Evolutionary conservation across 2,888 invertebrate genomes (phyloP).

Genomic region (Lepidochrysops patricia): DNA sequence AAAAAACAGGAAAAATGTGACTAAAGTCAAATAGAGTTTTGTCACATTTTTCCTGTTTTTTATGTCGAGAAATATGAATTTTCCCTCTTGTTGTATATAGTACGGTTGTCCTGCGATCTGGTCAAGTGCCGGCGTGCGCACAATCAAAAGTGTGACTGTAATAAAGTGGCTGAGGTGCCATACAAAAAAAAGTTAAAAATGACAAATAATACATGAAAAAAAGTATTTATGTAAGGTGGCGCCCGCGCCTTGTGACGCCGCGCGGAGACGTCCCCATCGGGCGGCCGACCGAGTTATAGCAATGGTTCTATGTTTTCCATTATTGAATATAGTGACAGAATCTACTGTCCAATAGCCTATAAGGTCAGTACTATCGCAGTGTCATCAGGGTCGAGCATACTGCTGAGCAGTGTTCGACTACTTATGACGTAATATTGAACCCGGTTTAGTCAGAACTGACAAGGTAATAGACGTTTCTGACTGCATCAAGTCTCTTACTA

Average conservation of each 20-base stretch:
- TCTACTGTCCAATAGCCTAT: too few species aligned
- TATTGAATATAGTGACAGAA: too few species aligned
- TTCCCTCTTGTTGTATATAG: too few species aligned
- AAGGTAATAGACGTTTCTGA: too few species aligned
- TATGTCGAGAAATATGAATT: neutral
- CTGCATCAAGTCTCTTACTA: too few species aligned
- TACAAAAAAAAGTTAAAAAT: conserved; percentile 59
- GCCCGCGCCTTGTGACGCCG: conserved; percentile 33
- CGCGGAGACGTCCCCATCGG: conserved; percentile 23
- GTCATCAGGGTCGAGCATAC: too few species aligned
- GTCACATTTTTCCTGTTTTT: neutral
- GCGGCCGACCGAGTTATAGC: neutral
- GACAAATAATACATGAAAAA: conserved; percentile 69
- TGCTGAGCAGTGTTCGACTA: too few species aligned
- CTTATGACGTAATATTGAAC: too few species aligned
- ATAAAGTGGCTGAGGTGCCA: conserved; percentile 65
- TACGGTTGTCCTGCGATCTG: conserved; percentile 19
- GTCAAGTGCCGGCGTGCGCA: conserved; percentile 39
- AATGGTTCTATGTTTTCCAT: too few species aligned
- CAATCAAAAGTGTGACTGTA: conserved; percentile 46
- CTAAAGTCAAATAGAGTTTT: neutral
- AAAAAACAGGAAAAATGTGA: too few species aligned
- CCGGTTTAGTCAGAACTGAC: too few species aligned
- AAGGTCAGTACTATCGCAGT: too few species aligned
- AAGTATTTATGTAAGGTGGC: conserved; percentile 66